phyloP scores from a whole-genome alignment of 2,888 invertebrate species.

The Polydrusus tereticollis region DNA sequence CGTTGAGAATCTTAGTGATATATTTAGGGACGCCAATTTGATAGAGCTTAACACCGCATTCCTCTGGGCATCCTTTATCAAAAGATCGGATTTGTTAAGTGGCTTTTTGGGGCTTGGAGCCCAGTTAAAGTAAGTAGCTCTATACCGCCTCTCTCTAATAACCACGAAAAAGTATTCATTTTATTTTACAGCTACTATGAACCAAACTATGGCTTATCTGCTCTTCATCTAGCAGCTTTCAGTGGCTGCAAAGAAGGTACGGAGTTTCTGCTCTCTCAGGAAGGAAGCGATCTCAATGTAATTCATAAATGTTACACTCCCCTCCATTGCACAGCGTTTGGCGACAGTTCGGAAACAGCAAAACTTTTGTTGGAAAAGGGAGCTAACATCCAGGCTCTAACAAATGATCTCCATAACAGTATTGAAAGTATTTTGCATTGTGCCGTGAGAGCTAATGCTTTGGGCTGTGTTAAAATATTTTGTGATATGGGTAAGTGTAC shows the following conservation, averaged over 20 bases:
- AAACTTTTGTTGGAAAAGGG: conserved; percentile 80
- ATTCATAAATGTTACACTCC: conserved; percentile 82
- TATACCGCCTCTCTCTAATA: too few species aligned
- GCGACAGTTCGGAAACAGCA: conserved; percentile 84
- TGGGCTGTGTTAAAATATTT: conserved; percentile 82
- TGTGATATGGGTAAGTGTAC: conserved; percentile 73
- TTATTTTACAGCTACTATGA: conserved; percentile 75
- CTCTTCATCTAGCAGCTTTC: conserved; percentile 83
- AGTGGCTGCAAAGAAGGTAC: conserved; percentile 80
- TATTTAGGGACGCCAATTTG: conserved; percentile 71
- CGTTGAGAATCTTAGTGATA: conserved; percentile 69
- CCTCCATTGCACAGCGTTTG: conserved; percentile 90
- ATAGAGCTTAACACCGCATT: conserved; percentile 79
- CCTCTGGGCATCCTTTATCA: conserved; percentile 81
- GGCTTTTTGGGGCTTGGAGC: conserved; percentile 76
- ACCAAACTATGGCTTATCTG: conserved; percentile 78
- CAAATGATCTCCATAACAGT: conserved; percentile 70
- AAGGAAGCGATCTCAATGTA: conserved; percentile 78
- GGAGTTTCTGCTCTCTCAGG: conserved; percentile 75
- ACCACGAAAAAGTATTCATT: too few species aligned
- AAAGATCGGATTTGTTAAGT: conserved; percentile 76
- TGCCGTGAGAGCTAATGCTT: conserved; percentile 85
- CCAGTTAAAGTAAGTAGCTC: conserved; percentile 70
- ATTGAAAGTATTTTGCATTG: conserved; percentile 86
- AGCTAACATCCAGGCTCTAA: conserved; percentile 75